A percentile compares a stretch with the other conserved stretches of the same genome.
Conservation (phyloP, 2,797 vertebrate genomes). For the Octomys mimax region DNA sequence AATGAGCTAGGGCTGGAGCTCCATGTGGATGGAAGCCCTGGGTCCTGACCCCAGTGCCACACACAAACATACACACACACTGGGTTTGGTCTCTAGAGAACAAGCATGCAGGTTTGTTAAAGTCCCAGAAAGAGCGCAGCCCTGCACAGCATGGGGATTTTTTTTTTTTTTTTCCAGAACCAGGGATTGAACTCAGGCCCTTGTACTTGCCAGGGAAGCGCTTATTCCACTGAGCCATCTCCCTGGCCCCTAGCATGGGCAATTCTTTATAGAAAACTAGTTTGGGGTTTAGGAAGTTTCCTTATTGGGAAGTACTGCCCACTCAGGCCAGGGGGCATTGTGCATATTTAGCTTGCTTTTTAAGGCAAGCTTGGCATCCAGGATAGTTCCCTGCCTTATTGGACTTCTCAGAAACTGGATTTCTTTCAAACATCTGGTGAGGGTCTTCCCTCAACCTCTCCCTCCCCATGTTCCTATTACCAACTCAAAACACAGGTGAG, state of each 20-base stretch:
- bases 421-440: slow-evolving; percentile 56
- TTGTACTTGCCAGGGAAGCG: too few relatives aligned
- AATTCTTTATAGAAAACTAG: slow-evolving; percentile 19
- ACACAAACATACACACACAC: background rate
- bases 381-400: slow-evolving; percentile 72
- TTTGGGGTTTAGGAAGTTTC: background rate
- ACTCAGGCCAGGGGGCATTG: background rate
- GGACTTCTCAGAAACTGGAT: slow-evolving; percentile 36
- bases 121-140: background rate
- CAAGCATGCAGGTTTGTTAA: too few relatives aligned
- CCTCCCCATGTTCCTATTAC: background rate
- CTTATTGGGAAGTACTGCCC: background rate
- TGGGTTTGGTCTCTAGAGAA: background rate
- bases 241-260: background rate
- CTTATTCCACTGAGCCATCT: too few relatives aligned
- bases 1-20: background rate
- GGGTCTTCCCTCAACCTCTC: background rate
- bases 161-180: too few relatives aligned
- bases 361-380: slow-evolving; percentile 42
- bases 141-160: background rate
- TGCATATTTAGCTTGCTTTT: background rate
- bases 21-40: background rate
- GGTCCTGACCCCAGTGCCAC: background rate
- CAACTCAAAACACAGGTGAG: slow-evolving; percentile 65
- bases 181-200: too few relatives aligned